Conservation (phyloP, 2,888 invertebrate species). For the Polyploca ridens region DNA sequence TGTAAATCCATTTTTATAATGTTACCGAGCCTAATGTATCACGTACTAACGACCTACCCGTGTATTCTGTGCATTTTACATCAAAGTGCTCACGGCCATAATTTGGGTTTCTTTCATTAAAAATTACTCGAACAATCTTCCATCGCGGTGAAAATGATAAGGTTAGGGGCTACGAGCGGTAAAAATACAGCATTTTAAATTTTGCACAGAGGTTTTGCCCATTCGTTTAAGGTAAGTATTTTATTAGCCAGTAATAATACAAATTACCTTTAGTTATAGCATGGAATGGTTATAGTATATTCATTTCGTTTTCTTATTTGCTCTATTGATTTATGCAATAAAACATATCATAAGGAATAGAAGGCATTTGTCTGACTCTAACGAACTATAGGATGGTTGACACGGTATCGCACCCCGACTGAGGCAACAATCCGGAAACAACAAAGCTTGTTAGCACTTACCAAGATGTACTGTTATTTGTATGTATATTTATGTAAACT, state of each 20-base stretch:
- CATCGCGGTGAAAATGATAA: constrained; percentile 4
- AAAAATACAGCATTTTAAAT: constrained; percentile 2
- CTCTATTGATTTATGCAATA: background rate
- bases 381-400: constrained; percentile 29
- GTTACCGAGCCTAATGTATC: constrained; percentile 15
- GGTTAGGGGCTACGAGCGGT: background rate
- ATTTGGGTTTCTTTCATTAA: constrained; percentile 34
- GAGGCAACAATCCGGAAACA: constrained; percentile 36
- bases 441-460: constrained; percentile 31
- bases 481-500: background rate
- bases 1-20: constrained; percentile 15
- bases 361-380: background rate
- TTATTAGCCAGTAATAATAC: background rate
- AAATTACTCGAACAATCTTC: constrained; percentile 22
- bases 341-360: background rate
- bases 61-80: constrained; percentile 24
- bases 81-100: constrained; percentile 28
- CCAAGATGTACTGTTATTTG: constrained; percentile 9
- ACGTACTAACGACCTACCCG: constrained; percentile 16
- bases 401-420: constrained; percentile 29
- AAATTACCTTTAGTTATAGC: background rate
- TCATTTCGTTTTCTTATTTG: background rate
- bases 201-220: background rate
- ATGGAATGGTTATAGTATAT: too few species aligned
- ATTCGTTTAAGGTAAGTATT: background rate